Evolutionary conservation across 2,888 invertebrate species (phyloP).

Genomic region (Odontocolon sp.): DNA sequence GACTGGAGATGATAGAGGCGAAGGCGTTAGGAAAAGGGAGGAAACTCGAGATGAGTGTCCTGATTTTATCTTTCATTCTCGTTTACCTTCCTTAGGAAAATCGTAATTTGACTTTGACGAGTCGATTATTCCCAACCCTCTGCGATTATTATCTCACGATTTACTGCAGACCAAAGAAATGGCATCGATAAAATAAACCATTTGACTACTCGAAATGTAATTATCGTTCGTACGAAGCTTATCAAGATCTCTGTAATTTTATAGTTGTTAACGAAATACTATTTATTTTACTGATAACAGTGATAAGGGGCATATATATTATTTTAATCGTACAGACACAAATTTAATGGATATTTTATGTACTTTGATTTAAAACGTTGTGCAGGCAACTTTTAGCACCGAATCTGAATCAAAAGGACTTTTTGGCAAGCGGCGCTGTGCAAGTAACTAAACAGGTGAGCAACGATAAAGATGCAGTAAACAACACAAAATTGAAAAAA

Average conservation of each 20-base stretch:
- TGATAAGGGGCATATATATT: not conserved
- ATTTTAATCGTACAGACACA: not conserved
- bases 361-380: slow-evolving; percentile 74
- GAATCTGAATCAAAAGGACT: slow-evolving; percentile 95
- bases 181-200: slow-evolving; percentile 23
- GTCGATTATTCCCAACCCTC: slow-evolving; percentile 49
- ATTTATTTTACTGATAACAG: not conserved
- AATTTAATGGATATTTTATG: not conserved
- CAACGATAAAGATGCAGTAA: slow-evolving; percentile 47
- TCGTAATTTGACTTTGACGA: slow-evolving; percentile 52
- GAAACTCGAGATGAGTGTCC: slow-evolving; percentile 35
- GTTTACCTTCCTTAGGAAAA: slow-evolving; percentile 5
- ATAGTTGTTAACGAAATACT: not conserved
- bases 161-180: not conserved
- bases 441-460: slow-evolving; percentile 91
- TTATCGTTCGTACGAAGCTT: slow-evolving; percentile 7
- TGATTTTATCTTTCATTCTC: slow-evolving; percentile 31
- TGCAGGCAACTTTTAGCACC: slow-evolving; percentile 96
- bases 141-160: slow-evolving; percentile 46
- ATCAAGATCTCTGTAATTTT: too few species aligned
- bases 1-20: slow-evolving; percentile 1
- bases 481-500: not conserved
- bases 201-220: slow-evolving; percentile 20
- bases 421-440: slow-evolving; percentile 91
- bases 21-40: not conserved